Base-by-base conservation (phyloP, 2,888 invertebrate species). In the Schizotus pectinicornis region DNA sequence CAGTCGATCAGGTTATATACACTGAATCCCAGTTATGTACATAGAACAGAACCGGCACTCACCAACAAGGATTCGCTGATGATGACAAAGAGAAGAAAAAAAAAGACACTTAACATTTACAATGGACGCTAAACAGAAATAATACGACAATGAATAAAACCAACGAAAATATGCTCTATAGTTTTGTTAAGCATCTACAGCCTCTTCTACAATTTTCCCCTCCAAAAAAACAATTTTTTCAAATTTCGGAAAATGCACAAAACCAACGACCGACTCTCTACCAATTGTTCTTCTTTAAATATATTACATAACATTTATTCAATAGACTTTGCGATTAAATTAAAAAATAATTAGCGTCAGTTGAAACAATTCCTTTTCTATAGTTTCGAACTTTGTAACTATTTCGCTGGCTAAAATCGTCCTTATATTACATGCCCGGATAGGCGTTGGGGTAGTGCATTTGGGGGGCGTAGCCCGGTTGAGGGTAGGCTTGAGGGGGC, bases 391-490 rank as follows among this genome's bases (percentile, higher is more conserved):
- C 22, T 22, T 43, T 43, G 51, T 51, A 51, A 43, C 45, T 53
- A 39, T 37, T 37, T 38, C 46, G 54, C 47, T 54, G 41, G 49
- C 55, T 56, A 56, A 56, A 45, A 35, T 51, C 46, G 36, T 51
- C 50, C 59, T 47, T 64, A 55, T 69, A 70, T 82, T 83, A 87
- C 87, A 87, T 87, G 69, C 86, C 85, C 70, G 72, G 74, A 45
- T 88, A 87, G 14, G 60, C 48, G 58, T 86, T 86, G 73, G 86
- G 87, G 74, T 87, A 87, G 59, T 81, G 84, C 81, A 82, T 85
- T 71, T 74, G 86, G 73, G 76, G 85, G 77, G 71, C 82, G 78
- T 72, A 85, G 76, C 67, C 71, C 2, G 75, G 77, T 65, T 81
- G 82, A 7, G 82, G 81, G 68, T 85, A 85, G 31, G 84, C 85